Base-by-base conservation (phyloP, 2,888 invertebrate species). In the Calephelis perditalis region DNA sequence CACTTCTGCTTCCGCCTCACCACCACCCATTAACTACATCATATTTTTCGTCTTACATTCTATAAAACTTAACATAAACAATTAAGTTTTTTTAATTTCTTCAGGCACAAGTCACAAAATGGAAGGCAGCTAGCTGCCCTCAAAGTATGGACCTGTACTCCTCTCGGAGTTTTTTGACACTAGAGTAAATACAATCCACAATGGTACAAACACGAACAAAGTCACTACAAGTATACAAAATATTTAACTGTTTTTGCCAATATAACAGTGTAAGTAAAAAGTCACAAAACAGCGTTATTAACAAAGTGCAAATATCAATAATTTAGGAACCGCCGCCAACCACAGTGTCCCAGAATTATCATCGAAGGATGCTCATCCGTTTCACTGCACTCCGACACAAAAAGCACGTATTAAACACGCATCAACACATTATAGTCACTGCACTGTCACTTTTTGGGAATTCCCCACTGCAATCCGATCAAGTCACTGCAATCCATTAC, bases 391-490 rank as follows among this genome's bases (percentile, higher is more conserved):
- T 82, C 74, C 74, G 72, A 73, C 74, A 75, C 74, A 71, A 68
- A 26, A 26, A 68, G 70, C 75, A 74, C 73, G 68, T 68, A 66
- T 64, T 68, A 64, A 65, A 68, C 71, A 70, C 70, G 70, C 86
- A 86, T 86, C 82, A 75, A 76, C 84, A 86, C 85, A 79, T 74
- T 76, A 61, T 66, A 69, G 75, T 77, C 87, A 87, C 86, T 84
- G 69, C 86, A 86, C 86, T 82, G 65, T 72, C 77, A 79, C 88
- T 78, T 73, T 73, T 73, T 73, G 76, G 72, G 65, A 70, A 72
- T 77, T 79, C 83, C 83, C 81, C 89, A 90, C 90, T 90, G 89
- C 89, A 89, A 90, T 90, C 89, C 89, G 81, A 81, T 71, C 75
- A 68, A 76, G 76, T 76, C 89, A 90, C 89, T 90, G 89, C 89